Evolutionary conservation across 2,888 invertebrate genomes (phyloP).

Genomic region (Galerucella calmariensis): DNA sequence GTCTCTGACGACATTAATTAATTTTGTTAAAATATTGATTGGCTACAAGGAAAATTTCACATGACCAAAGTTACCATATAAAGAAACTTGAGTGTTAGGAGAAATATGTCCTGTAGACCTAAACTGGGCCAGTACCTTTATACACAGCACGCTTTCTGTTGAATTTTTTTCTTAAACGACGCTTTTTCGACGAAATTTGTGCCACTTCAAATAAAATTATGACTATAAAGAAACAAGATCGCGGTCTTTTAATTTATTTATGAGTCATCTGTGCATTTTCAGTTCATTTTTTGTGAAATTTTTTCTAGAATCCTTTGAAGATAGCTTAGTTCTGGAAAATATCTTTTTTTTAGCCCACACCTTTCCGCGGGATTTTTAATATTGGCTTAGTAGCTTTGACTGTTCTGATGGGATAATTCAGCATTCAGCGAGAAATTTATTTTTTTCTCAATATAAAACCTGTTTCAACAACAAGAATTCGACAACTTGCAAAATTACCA

Average conservation of each 20-base stretch:
- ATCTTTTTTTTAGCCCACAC: too few species aligned
- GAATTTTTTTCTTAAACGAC: not conserved
- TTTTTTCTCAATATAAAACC: too few species aligned
- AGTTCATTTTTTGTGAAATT: not conserved
- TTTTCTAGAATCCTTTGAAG: too few species aligned
- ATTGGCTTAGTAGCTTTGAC: too few species aligned
- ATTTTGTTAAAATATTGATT: slow-evolving; percentile 23
- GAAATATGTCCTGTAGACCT: slow-evolving; percentile 29
- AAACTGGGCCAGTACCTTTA: slow-evolving; percentile 29
- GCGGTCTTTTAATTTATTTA: not conserved
- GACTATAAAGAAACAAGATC: not conserved
- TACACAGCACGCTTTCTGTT: slow-evolving; percentile 13
- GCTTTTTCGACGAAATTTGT: not conserved
- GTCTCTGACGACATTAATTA: slow-evolving; percentile 26
- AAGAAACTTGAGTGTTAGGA: slow-evolving; percentile 23
- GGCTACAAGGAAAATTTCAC: slow-evolving; percentile 30
- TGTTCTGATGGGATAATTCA: too few species aligned
- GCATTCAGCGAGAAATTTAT: too few species aligned
- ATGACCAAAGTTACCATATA: slow-evolving; percentile 31
- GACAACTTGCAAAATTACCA: too few species aligned
- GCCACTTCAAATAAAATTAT: not conserved
- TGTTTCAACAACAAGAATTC: too few species aligned
- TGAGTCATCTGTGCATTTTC: not conserved
- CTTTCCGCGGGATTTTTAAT: too few species aligned
- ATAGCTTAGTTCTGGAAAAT: too few species aligned